Percentiles rank a stretch among this genome's conserved stretches.
These are phyloP conservation scores for Poeciliopsis presidionis DNA, from an alignment of 2,797 vertebrate species.

Conservation along the genomic window DNA sequence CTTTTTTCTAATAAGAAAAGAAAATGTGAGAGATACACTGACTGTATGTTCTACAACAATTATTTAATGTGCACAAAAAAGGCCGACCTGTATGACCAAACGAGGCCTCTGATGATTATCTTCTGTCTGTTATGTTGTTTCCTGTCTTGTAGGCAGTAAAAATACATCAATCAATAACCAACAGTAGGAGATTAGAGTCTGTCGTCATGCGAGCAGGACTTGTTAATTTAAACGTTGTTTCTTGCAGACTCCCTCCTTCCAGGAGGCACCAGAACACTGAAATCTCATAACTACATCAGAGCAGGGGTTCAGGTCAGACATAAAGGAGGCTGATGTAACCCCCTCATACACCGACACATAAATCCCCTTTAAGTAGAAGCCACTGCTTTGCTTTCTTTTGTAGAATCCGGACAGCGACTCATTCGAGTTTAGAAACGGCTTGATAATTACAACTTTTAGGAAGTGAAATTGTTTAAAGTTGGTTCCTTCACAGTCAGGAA, in stretches of 20 bases:
- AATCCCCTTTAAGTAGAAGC: slow-evolving; percentile 2
- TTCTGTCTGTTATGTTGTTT: not conserved
- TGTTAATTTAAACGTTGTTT: slow-evolving; percentile 27
- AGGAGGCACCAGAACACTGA: slow-evolving; percentile 21
- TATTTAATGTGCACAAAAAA: not conserved
- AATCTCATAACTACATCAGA: slow-evolving; percentile 13
- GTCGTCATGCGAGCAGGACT: slow-evolving; percentile 3
- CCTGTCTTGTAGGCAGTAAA: not conserved
- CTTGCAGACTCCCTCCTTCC: slow-evolving; percentile 17
- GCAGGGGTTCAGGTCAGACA: slow-evolving; percentile 6
- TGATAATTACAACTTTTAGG: not conserved
- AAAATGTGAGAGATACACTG: too few species aligned
- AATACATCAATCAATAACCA: not conserved
- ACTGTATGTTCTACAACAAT: not conserved
- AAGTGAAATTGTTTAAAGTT: not conserved
- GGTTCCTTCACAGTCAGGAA: slow-evolving; percentile 1
- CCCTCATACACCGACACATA: not conserved
- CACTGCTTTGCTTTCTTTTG: slow-evolving; percentile 6
- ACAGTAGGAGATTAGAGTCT: not conserved
- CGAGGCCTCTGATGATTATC: not conserved
- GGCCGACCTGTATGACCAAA: not conserved
- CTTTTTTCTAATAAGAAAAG: too few species aligned
- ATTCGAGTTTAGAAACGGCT: not conserved
- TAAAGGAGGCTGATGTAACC: slow-evolving; percentile 42
- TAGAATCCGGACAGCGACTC: slow-evolving; percentile 6